These are phyloP conservation scores for Notolabrus celidotus DNA, from an alignment of 2,797 vertebrate species.

Conservation along the genomic window DNA sequence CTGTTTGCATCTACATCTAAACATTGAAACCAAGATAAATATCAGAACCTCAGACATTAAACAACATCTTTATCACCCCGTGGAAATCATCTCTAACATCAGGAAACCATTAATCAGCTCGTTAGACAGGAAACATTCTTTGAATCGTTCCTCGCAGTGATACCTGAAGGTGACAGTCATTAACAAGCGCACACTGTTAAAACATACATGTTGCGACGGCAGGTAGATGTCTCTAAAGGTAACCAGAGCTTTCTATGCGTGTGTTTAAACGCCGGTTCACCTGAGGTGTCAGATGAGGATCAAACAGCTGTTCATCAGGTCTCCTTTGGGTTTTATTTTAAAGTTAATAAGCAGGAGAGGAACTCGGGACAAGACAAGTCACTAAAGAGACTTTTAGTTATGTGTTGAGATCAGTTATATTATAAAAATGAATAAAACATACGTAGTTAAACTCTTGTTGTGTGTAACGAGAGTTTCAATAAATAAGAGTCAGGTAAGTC, in stretches of 20 bases:
- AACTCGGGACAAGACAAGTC: too few relatives aligned
- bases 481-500: too few relatives aligned
- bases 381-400: too few relatives aligned
- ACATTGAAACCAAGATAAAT: neutral
- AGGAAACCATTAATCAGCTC: neutral
- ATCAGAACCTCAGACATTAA: neutral
- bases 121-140: slow-evolving; percentile 22
- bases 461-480: too few relatives aligned
- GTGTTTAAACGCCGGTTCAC: neutral
- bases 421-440: too few relatives aligned
- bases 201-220: too few relatives aligned
- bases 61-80: neutral
- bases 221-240: neutral
- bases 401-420: too few relatives aligned
- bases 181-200: neutral
- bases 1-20: neutral
- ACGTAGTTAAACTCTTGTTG: too few relatives aligned
- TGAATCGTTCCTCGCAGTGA: neutral
- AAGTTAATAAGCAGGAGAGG: too few relatives aligned
- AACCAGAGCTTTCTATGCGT: neutral
- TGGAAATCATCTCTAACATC: neutral
- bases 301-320: neutral
- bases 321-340: too few relatives aligned
- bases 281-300: neutral
- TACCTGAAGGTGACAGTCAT: neutral